A percentile compares a stretch with the other conserved stretches of the same genome.
These are phyloP conservation scores for Pseudomugil tenellus DNA, from an alignment of 2,797 vertebrate genomes.

Conservation along the genomic window DNA sequence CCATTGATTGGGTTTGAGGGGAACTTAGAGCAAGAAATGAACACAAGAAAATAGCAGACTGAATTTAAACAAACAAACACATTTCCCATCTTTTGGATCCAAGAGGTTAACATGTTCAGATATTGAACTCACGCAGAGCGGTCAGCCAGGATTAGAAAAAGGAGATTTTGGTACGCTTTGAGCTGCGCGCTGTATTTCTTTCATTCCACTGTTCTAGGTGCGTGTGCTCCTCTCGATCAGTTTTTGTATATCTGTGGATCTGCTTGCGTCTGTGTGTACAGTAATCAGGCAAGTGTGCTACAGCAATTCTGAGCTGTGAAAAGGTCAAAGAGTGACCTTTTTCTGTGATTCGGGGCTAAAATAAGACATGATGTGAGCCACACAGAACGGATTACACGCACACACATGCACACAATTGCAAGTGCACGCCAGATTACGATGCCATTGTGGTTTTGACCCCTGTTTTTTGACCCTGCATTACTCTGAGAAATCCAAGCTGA, in stretches of 20 bases:
- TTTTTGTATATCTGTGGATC: constrained; percentile 31
- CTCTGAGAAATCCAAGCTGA: constrained; percentile 75
- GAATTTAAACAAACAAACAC: constrained; percentile 55
- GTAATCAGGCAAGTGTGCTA: constrained; percentile 66
- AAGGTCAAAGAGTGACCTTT: constrained; percentile 80
- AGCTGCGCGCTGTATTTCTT: constrained; percentile 47
- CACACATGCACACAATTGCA: constrained; percentile 33
- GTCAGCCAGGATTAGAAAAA: constrained; percentile 53
- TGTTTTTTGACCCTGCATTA: constrained; percentile 77
- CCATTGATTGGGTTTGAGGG: constrained; percentile 54
- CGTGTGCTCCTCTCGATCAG: constrained; percentile 34
- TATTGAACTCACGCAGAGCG: constrained; percentile 45
- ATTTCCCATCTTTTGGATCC: constrained; percentile 44
- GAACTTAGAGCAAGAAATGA: constrained; percentile 41
- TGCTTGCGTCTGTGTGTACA: constrained; percentile 45
- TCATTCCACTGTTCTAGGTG: constrained; percentile 43
- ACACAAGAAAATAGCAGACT: constrained; percentile 44
- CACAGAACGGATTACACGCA: constrained; percentile 60
- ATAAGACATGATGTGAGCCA: constrained; percentile 77
- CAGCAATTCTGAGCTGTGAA: constrained; percentile 70
- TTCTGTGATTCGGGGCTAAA: constrained; percentile 74
- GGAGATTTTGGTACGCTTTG: constrained; percentile 50
- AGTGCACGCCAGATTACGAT: constrained; percentile 68
- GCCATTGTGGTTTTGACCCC: constrained; percentile 73
- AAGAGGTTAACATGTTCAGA: constrained; percentile 59